Evolutionary conservation across 2,888 invertebrate genomes (phyloP).

Genomic region (Ennomos fuscantarius): DNA sequence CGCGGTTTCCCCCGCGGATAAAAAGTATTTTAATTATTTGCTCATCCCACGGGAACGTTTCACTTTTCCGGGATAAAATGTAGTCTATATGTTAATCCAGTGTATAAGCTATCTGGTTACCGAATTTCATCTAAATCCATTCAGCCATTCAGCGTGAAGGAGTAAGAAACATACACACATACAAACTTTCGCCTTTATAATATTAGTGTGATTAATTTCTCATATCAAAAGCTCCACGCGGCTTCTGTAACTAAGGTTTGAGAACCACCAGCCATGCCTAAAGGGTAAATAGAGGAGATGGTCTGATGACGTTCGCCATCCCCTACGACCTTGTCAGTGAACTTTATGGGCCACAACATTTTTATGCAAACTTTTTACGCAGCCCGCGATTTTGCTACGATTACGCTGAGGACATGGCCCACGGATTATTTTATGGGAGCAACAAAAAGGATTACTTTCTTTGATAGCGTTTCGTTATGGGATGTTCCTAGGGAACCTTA

Average conservation of each 20-base stretch:
- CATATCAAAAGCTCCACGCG: too few species aligned
- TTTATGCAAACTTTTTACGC: conserved; percentile 42
- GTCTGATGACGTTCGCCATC: conserved; percentile 21
- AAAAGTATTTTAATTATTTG: too few species aligned
- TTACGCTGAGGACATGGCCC: conserved; percentile 26
- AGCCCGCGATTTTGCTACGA: conserved; percentile 23
- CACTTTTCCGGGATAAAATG: too few species aligned
- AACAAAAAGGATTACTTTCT: conserved; percentile 37
- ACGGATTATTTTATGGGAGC: conserved; percentile 34
- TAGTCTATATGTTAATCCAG: too few species aligned
- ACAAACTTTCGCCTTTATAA: too few species aligned
- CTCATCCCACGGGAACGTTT: too few species aligned
- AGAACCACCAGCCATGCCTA: conserved; percentile 29
- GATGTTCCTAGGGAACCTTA: conserved; percentile 11
- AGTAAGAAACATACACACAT: too few species aligned
- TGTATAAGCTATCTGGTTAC: too few species aligned
- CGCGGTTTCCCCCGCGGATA: too few species aligned
- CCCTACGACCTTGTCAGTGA: conserved; percentile 41
- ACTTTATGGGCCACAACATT: conserved; percentile 45
- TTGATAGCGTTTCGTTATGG: conserved; percentile 24
- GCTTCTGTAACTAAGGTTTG: conserved; percentile 19
- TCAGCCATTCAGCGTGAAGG: too few species aligned
- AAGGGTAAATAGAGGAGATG: conserved; percentile 41
- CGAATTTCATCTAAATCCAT: too few species aligned
- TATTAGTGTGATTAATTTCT: too few species aligned